These are phyloP conservation scores for Melanophora roralis DNA, from an alignment of 2,888 invertebrate species.

Conservation along the genomic window DNA sequence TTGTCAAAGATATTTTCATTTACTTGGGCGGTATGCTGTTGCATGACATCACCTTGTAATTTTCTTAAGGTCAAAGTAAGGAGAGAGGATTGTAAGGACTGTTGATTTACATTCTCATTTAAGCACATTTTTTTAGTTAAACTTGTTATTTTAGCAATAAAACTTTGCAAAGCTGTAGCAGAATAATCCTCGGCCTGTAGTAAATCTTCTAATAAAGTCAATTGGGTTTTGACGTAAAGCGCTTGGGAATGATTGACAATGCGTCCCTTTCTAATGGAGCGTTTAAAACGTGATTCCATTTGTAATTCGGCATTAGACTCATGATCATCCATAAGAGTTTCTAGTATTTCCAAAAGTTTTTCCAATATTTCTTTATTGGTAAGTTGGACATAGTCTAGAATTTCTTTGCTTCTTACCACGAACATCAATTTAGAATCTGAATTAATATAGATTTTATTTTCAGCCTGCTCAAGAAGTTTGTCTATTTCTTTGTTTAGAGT, in stretches of 20 bases:
- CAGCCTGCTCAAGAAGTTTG: slow-evolving; percentile 52
- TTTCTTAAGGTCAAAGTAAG: slow-evolving; percentile 43
- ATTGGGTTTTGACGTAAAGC: slow-evolving; percentile 46
- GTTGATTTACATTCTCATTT: slow-evolving; percentile 10
- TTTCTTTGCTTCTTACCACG: slow-evolving; percentile 45
- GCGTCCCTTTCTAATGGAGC: slow-evolving; percentile 14
- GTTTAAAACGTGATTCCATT: slow-evolving; percentile 38
- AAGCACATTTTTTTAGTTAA: slow-evolving; percentile 46
- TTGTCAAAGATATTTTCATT: slow-evolving; percentile 51
- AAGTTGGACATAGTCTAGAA: slow-evolving; percentile 39
- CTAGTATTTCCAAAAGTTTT: slow-evolving; percentile 53
- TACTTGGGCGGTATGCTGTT: slow-evolving; percentile 47
- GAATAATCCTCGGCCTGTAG: slow-evolving; percentile 42
- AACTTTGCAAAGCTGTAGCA: slow-evolving; percentile 3
- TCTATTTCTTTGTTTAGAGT: slow-evolving; percentile 39
- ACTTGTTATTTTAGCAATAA: slow-evolving; percentile 46
- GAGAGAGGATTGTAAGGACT: slow-evolving; percentile 32
- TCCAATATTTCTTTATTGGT: slow-evolving; percentile 35
- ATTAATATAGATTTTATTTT: slow-evolving; percentile 46
- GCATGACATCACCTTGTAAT: slow-evolving; percentile 36
- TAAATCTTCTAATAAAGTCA: slow-evolving; percentile 49
- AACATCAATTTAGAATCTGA: slow-evolving; percentile 37
- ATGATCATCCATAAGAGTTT: slow-evolving; percentile 37
- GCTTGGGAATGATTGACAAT: slow-evolving; percentile 48
- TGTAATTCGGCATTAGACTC: background rate